These are phyloP conservation scores for Bimastos eiseni DNA, from an alignment of 2,888 invertebrate genomes.

Conservation along the genomic window DNA sequence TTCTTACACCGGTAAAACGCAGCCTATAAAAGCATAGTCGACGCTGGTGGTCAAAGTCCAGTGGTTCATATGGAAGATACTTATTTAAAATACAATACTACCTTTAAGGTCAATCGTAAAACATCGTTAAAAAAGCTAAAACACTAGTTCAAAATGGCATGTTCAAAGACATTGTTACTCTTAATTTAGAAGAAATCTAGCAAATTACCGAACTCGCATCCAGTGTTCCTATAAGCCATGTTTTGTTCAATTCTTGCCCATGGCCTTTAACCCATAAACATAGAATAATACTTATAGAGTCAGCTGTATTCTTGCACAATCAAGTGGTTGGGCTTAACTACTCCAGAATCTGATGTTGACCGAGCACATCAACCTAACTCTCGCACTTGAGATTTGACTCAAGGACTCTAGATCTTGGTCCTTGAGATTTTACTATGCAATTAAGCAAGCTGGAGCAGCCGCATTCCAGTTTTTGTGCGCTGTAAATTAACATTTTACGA, in stretches of 20 bases:
- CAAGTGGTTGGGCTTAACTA: background rate
- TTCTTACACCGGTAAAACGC: background rate
- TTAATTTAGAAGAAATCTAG: background rate
- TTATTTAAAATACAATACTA: background rate
- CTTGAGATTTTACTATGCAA: no score
- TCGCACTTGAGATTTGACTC: background rate
- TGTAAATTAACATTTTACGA: no score
- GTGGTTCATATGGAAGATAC: background rate
- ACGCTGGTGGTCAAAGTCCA: background rate
- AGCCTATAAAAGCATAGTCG: no score
- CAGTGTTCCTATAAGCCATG: background rate
- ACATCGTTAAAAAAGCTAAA: background rate
- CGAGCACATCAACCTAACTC: background rate
- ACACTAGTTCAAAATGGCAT: background rate
- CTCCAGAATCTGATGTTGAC: background rate
- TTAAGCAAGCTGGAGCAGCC: no score
- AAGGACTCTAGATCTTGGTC: no score
- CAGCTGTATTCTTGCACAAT: background rate
- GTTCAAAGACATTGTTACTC: background rate
- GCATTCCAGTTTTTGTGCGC: no score
- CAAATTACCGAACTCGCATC: background rate
- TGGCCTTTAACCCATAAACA: background rate
- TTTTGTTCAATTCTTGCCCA: background rate
- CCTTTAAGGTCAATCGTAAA: background rate
- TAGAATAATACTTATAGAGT: background rate